Percentiles rank a stretch among this genome's conserved stretches.
phyloP scores from a whole-genome alignment of 2,888 invertebrate genomes.

The Venusia cambrica region DNA sequence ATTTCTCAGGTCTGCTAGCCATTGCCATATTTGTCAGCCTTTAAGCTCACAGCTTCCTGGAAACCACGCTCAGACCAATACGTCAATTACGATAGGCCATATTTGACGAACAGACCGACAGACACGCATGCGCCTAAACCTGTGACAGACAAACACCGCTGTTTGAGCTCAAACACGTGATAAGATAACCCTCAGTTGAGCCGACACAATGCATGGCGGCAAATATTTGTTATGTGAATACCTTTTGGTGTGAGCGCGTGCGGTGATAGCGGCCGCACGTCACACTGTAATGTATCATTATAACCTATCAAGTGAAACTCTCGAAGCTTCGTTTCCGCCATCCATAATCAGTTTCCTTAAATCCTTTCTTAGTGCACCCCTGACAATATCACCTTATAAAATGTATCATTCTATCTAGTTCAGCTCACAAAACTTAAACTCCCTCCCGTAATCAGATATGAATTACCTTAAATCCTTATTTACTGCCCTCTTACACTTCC shows the following conservation, averaged over 20 bases:
- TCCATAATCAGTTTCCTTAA: no score
- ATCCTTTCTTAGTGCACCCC: no score
- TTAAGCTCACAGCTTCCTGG: conserved; percentile 52
- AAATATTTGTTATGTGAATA: conserved; percentile 73
- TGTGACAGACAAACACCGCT: conserved; percentile 49
- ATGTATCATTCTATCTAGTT: no score
- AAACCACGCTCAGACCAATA: conserved; percentile 58
- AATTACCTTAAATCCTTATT: no score
- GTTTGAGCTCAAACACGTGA: conserved; percentile 66
- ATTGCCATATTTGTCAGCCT: conserved; percentile 12
- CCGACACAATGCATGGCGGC: conserved; percentile 71
- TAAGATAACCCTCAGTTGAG: conserved; percentile 74
- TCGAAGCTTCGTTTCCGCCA: no score
- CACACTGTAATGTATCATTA: conserved; percentile 45
- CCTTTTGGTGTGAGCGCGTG: conserved; percentile 73
- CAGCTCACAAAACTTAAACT: no score
- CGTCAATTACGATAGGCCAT: conserved; percentile 67
- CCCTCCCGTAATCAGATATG: no score
- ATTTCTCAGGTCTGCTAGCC: no score
- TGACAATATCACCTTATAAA: no score
- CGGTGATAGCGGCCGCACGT: conserved; percentile 36
- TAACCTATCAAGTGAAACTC: no score
- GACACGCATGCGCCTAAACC: conserved; percentile 68
- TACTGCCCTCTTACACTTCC: no score
- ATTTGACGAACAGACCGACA: conserved; percentile 62